Base-by-base conservation (phyloP, 2,888 invertebrate species). In the Leptarthrus brevirostris region DNA sequence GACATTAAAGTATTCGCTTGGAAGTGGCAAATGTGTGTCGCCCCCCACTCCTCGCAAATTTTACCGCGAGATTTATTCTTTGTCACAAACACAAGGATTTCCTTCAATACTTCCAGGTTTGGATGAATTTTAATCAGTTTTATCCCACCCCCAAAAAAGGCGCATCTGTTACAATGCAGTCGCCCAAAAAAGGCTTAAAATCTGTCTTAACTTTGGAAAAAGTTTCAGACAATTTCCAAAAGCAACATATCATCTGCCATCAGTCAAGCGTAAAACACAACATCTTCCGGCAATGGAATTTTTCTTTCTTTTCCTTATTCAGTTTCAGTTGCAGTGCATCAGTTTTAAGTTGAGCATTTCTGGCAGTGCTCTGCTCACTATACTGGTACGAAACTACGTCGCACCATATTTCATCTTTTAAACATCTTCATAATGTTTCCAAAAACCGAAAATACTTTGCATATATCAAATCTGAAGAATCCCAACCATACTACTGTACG, bases 361-460 rank as follows among this genome's bases (percentile, higher is more conserved):
- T 52, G 49, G 49, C 49, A n/a, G n/a, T 4, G 4, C 8, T 1
- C 12, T 12, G 8, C 16, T 20, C 66, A 26, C 24, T 26, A 54
- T 54, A 8, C 44, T n/a, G 0, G 24, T n/a, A 30, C 18, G 47
- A 69, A 69, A 69, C 69, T 69, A 71, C 71, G 54, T 71, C 71
- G 71, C 71, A 71, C 47, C 58, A 72, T 58, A 56, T 72, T 72
- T 72, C 72, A 72, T 72, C 56, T 58, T 72, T 72, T 72, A 58
- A 72, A 61, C 61, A 61, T 72, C 61, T 72, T 61, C 49, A 61
- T 72, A 72, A 72, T 61, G 36, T 72, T 2, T 30, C 72, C 61
- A 72, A 72, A 72, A 72, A 72, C 58, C 72, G 22, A 72, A 72
- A 72, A 72, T 72, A 72, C 72, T 72, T 72, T 72, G 61, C 72